Evolutionary conservation across 2,888 invertebrate genomes (phyloP).

Genomic region (Ctena decussata): DNA sequence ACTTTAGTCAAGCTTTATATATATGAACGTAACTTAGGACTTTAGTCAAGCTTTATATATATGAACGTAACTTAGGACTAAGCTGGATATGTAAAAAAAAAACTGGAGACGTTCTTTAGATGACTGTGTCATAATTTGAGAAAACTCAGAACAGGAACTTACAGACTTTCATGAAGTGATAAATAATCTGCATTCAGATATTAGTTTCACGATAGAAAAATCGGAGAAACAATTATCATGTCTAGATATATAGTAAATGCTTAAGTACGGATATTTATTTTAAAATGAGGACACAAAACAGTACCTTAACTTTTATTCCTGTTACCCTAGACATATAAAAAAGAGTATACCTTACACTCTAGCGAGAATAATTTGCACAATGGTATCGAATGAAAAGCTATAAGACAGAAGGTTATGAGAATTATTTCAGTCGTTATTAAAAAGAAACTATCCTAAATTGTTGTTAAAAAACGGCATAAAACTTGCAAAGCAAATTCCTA

Average conservation of each 20-base stretch:
- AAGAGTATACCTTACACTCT: not conserved
- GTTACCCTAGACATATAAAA: not conserved
- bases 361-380: not conserved
- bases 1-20: too few species aligned
- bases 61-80: not conserved
- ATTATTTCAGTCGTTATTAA: not conserved
- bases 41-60: not conserved
- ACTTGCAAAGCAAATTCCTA: not conserved
- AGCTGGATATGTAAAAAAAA: not conserved
- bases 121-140: not conserved
- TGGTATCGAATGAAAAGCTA: not conserved
- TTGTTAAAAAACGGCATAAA: not conserved
- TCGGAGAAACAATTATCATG: not conserved
- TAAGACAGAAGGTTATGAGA: not conserved
- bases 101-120: not conserved
- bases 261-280: not conserved
- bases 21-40: too few species aligned
- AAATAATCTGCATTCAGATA: not conserved
- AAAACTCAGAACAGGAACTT: not conserved
- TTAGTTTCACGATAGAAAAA: not conserved
- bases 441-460: not conserved
- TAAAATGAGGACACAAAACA: not conserved
- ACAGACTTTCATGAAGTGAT: not conserved
- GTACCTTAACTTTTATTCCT: not conserved
- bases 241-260: not conserved